Percentiles rank a stretch among this genome's conserved stretches.
These are phyloP conservation scores for Pteropus rufus DNA, from an alignment of 2,797 vertebrate species.

Conservation along the genomic window DNA sequence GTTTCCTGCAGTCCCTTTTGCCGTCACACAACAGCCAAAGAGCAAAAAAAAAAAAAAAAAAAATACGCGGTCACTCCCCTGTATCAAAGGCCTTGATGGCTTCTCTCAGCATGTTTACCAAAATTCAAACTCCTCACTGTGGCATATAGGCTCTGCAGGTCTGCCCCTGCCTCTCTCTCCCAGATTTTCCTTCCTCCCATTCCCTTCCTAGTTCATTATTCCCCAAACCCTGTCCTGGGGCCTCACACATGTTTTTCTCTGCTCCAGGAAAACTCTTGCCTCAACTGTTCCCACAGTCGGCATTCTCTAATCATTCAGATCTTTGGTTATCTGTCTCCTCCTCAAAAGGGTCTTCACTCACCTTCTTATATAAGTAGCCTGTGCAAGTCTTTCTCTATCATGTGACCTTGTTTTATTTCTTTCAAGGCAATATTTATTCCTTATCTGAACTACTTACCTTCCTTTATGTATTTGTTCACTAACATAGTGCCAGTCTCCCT, in stretches of 20 bases:
- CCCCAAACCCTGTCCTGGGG: neutral
- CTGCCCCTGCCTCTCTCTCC: neutral
- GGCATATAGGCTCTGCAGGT: neutral
- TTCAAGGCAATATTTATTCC: neutral
- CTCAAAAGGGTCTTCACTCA: neutral
- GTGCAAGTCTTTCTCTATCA: neutral
- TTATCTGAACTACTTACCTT: neutral
- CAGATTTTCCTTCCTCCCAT: neutral
- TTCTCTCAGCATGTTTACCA: neutral
- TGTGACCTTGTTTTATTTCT: neutral
- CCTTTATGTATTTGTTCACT: neutral
- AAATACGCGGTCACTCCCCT: fast-evolving
- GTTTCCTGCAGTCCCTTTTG: neutral
- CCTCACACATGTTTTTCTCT: neutral
- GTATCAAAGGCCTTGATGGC: neutral
- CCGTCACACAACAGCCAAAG: neutral
- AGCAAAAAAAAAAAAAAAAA: neutral
- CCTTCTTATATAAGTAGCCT: neutral
- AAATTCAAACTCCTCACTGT: neutral
- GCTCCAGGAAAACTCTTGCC: neutral
- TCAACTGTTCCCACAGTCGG: neutral
- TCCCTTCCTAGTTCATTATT: neutral
- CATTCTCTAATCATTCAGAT: neutral
- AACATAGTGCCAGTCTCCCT: neutral
- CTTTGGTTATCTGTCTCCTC: neutral